Percentiles rank a stretch among this genome's conserved stretches.
Evolutionary conservation across 2,888 invertebrate species (phyloP).

Genomic region (Amiota communis): DNA sequence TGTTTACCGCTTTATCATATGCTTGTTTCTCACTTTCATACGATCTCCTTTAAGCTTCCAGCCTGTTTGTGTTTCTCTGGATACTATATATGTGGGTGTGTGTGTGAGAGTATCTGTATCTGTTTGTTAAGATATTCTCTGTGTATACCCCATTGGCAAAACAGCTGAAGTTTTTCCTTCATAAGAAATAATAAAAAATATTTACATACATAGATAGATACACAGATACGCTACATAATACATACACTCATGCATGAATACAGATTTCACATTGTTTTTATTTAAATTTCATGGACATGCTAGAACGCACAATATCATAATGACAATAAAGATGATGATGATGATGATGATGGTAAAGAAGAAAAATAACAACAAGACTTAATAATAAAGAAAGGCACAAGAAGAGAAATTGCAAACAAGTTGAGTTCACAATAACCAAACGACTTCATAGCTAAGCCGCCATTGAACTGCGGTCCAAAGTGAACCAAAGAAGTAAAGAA

Average conservation of each 20-base stretch:
- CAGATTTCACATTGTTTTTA: conserved; percentile 8
- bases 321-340: neutral
- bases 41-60: too few species aligned
- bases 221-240: neutral
- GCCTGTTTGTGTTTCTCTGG: too few species aligned
- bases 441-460: too few species aligned
- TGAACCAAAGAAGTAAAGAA: too few species aligned
- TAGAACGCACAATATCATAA: neutral
- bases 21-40: too few species aligned
- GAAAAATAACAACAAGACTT: neutral
- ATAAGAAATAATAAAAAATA: conserved; percentile 1
- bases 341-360: neutral
- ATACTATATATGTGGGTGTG: conserved; percentile 5
- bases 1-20: too few species aligned
- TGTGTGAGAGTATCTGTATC: neutral
- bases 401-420: neutral
- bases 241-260: neutral
- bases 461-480: too few species aligned
- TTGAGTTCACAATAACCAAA: too few species aligned
- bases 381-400: neutral
- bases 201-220: neutral
- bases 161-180: neutral
- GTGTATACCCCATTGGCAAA: conserved; percentile 1
- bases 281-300: conserved; percentile 22
- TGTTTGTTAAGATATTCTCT: too few species aligned